phyloP scores from a whole-genome alignment of 1,140 invertebrate species.

The Colletes latitarsis region DNA sequence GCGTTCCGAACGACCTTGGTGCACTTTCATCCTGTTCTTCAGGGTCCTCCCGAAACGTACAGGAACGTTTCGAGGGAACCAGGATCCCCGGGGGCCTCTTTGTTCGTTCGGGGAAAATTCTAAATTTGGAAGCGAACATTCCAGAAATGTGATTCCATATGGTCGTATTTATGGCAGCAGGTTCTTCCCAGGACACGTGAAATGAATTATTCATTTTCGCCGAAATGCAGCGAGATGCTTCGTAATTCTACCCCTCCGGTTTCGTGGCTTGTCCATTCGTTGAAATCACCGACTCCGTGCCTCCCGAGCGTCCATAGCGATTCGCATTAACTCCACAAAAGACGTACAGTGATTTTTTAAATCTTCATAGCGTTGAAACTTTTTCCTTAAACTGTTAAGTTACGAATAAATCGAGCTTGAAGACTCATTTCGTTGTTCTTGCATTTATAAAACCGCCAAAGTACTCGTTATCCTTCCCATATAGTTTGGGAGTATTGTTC shows the following conservation, averaged over 20 bases:
- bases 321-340: too few relatives aligned
- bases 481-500: too few relatives aligned
- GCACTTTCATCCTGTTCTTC: background rate
- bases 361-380: too few relatives aligned
- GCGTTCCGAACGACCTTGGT: background rate
- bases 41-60: background rate
- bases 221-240: background rate
- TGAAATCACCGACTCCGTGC: constrained; percentile 13
- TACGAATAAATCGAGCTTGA: too few relatives aligned
- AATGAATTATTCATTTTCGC: constrained; percentile 37
- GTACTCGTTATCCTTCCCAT: too few relatives aligned
- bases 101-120: background rate
- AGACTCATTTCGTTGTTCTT: too few relatives aligned
- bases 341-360: too few relatives aligned
- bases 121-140: background rate
- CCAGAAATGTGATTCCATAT: background rate
- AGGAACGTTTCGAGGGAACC: too few relatives aligned
- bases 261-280: background rate
- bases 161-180: background rate
- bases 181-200: background rate
- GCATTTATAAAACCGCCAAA: too few relatives aligned
- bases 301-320: background rate
- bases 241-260: background rate
- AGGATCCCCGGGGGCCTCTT: background rate
- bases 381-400: too few relatives aligned